Conservation (phyloP, 92 coral and sea anemone genomes). For the Blastomussa wellsi region DNA sequence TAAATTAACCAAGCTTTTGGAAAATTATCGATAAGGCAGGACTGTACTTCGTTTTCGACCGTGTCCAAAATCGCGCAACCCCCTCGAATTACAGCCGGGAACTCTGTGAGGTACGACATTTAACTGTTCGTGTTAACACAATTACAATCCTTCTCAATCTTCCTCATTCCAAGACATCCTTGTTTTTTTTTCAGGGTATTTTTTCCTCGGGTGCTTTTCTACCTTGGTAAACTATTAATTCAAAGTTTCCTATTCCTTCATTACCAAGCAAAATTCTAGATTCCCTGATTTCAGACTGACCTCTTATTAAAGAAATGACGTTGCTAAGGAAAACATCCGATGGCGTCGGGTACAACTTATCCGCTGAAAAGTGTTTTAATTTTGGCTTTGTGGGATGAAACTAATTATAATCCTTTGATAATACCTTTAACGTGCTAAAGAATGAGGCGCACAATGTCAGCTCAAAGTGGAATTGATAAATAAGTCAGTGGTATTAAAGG, state of each 20-base stretch:
- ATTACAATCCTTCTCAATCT: too few species aligned
- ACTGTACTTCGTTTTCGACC: too few species aligned
- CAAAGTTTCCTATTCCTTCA: not conserved
- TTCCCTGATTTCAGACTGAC: conserved; percentile 5
- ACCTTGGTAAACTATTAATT: too few species aligned
- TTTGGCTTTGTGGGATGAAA: not conserved
- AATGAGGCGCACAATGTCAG: not conserved
- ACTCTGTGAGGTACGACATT: too few species aligned
- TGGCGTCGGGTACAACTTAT: not conserved
- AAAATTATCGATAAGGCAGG: too few species aligned
- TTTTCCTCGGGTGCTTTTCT: too few species aligned
- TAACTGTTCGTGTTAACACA: too few species aligned
- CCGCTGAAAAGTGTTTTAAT: conserved; percentile 1
- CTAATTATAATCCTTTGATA: not conserved
- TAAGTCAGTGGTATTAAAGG: not conserved
- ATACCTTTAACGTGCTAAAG: not conserved
- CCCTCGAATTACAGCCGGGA: too few species aligned
- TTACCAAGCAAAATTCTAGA: not conserved
- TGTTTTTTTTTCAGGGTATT: too few species aligned
- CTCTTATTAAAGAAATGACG: not conserved
- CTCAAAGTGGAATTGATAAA: not conserved
- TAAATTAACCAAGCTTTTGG: too few species aligned
- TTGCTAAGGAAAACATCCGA: conserved; percentile 7
- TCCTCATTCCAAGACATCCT: too few species aligned
- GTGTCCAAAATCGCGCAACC: not conserved